Base-by-base conservation (phyloP, 2,888 invertebrate species). In the Metellina segmentata region DNA sequence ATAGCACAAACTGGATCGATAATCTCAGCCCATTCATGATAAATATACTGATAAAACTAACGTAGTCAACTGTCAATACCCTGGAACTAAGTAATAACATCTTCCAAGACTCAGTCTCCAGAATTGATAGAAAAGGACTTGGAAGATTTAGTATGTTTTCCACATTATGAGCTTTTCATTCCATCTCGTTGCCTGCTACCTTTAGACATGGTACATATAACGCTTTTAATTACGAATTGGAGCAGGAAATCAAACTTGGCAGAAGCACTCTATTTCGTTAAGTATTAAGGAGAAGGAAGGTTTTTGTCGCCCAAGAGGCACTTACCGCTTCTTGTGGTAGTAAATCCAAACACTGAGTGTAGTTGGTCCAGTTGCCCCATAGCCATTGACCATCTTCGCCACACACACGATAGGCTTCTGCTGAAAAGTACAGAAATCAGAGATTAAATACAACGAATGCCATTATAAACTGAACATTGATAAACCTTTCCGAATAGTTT, bases 341-440 rank as follows among this genome's bases (percentile, higher is more conserved):
- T 8, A 92, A 51, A 49, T 89, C 79, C 69, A 93, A 16, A 19
- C 93, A 93, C 34, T 91, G 90, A 0, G 91, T 93, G 78, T 93
- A 93, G 52, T 93, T 93, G 7, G 93, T 93, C 93, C 93, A 93
- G 82, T 93, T 93, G 16, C 91, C 93, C 92, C 85, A 81, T 13
- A 93, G 81, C 93, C 93, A 93, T 8, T 82, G 77, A 6, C 93
- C 93, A 72, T 93, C 72, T 49, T 19, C 61, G 9, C 85, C 79
- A 71, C 93, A 93, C 0, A 90, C 53, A 7, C 93, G 85, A 20
- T 81, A 93, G 0, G 93, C 93, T 51, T 89, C 85, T 7, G 93
- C 92, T 90, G 61, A 16, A 85, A 79, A 16, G 53, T 8, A 87
- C 20, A 51, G 1, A 74, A 49, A 72, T 34, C 20, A 69, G 11